phyloP scores from a whole-genome alignment of 2,888 invertebrate species.

The Tenthredo scrophulariae region DNA sequence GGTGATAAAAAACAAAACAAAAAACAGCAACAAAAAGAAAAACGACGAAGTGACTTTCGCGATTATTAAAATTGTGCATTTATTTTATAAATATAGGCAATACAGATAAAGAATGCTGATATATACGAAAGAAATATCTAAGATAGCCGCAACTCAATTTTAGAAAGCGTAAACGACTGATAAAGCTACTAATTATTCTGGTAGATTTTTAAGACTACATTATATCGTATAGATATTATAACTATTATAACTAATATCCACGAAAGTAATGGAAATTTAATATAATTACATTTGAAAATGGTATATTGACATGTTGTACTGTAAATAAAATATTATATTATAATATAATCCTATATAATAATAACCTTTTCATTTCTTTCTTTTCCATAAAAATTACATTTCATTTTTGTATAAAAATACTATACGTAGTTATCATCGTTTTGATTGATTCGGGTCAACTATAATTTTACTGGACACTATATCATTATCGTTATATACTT shows the following conservation, averaged over 20 bases:
- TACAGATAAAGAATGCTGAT: neutral
- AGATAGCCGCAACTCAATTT: neutral
- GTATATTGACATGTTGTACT: slow-evolving; percentile 16
- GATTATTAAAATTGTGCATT: neutral
- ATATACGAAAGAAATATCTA: neutral
- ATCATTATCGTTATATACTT: neutral
- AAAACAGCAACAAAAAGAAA: neutral
- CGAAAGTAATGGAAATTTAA: neutral
- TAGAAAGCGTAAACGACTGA: slow-evolving; percentile 40
- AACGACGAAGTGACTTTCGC: neutral
- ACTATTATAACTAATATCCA: neutral
- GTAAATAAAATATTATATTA: slow-evolving; percentile 42
- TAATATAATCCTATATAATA: neutral
- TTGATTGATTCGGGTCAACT: neutral
- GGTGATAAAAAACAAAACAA: neutral
- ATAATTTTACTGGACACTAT: neutral
- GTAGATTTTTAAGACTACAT: slow-evolving; percentile 31
- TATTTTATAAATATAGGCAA: neutral
- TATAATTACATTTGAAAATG: neutral
- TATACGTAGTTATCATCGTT: neutral
- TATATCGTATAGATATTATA: too few relatives aligned
- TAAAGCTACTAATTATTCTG: slow-evolving; percentile 23
- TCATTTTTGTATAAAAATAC: neutral
- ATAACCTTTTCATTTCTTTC: neutral
- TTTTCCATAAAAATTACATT: neutral